Conservation (phyloP, 2,797 vertebrate genomes). For the Phoxinus dragarum region DNA sequence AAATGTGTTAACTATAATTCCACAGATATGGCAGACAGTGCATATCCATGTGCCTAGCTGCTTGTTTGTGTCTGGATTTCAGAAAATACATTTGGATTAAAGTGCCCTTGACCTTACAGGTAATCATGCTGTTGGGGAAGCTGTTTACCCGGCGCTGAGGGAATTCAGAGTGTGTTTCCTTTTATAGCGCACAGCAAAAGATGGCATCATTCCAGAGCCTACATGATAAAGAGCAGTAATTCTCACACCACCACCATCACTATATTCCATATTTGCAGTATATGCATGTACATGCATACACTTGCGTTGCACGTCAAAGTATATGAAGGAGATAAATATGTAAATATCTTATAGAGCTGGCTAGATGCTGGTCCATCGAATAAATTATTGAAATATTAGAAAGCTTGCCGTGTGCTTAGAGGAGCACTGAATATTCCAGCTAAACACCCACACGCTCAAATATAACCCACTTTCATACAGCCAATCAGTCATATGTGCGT, state of each 20-base stretch:
- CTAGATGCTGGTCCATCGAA: constrained; percentile 16
- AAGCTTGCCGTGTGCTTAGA: constrained; percentile 48
- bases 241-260: background rate
- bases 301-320: background rate
- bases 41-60: background rate
- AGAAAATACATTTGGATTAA: constrained; percentile 35
- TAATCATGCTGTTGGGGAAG: constrained; percentile 29
- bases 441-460: constrained; percentile 55
- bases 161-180: constrained; percentile 9
- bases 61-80: constrained; percentile 31
- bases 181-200: constrained; percentile 3
- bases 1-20: background rate
- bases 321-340: background rate
- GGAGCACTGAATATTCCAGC: constrained; percentile 51
- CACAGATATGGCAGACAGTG: background rate
- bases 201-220: constrained; percentile 20
- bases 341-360: background rate
- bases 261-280: constrained; percentile 1
- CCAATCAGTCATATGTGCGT: constrained; percentile 37
- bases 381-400: constrained; percentile 58
- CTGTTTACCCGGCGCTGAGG: constrained; percentile 20
- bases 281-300: background rate
- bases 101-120: constrained; percentile 34
- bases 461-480: constrained; percentile 54
- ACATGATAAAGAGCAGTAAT: background rate